These are phyloP conservation scores for Ardeotis arabs DNA, from an alignment of 2,113 vertebrate species.

Conservation along the genomic window DNA sequence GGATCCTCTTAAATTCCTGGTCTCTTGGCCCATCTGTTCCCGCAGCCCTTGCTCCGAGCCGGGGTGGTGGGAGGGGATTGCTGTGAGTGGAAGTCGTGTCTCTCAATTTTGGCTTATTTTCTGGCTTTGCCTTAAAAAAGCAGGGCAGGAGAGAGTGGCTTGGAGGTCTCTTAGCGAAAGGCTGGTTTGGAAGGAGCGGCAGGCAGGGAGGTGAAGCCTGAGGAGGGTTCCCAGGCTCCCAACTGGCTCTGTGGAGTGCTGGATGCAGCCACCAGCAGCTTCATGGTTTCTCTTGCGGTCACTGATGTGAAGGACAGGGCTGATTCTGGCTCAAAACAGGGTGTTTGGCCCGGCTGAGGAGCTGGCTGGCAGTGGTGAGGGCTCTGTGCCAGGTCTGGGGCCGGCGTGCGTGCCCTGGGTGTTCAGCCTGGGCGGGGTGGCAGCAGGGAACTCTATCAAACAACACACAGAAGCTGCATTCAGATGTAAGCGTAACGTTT, in stretches of 20 bases:
- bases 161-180: background rate
- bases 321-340: background rate
- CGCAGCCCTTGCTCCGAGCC: background rate
- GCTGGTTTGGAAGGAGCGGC: background rate
- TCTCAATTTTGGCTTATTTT: background rate
- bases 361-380: background rate
- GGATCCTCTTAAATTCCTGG: background rate
- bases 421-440: background rate
- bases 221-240: background rate
- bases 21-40: background rate
- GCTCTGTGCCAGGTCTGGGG: background rate
- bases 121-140: background rate
- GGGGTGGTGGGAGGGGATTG: background rate
- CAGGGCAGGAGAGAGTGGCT: background rate
- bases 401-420: background rate
- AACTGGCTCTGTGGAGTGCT: background rate
- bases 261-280: background rate
- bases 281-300: background rate
- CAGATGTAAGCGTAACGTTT: background rate
- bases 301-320: background rate
- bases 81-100: background rate
- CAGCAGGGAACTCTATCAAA: background rate
- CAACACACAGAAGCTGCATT: background rate
- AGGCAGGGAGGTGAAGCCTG: background rate
- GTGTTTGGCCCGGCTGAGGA: fast-evolving